A percentile compares a stretch with the other conserved stretches of the same genome.
These are phyloP conservation scores for Eupeodes latifasciatus DNA, from an alignment of 2,888 invertebrate species.

Conservation along the genomic window DNA sequence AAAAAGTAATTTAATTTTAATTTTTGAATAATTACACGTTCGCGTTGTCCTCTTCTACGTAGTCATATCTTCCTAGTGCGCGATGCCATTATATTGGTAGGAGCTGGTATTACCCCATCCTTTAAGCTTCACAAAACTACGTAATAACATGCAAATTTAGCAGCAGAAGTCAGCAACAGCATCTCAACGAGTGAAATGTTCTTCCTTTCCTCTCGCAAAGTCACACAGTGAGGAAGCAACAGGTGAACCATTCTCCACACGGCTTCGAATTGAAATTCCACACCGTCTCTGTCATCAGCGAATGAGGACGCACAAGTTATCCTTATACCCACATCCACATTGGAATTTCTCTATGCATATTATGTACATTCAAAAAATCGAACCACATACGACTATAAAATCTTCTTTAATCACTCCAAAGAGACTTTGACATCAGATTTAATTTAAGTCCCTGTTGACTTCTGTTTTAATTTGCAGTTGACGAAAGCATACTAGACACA, in stretches of 20 bases:
- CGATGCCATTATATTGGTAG: constrained; percentile 2
- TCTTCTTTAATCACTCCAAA: constrained; percentile 53
- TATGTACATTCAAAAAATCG: constrained; percentile 42
- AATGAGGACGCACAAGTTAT: constrained; percentile 51
- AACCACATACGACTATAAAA: constrained; percentile 50
- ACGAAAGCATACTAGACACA: neutral
- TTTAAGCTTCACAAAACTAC: constrained; percentile 24
- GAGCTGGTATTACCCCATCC: neutral
- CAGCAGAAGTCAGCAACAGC: constrained; percentile 48
- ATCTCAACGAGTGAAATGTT: constrained; percentile 34
- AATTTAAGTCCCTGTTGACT: constrained; percentile 27
- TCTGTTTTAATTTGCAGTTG: constrained; percentile 2
- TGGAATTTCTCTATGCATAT: constrained; percentile 67
- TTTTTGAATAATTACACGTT: constrained; percentile 75
- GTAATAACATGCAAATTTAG: constrained; percentile 73
- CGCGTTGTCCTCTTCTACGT: constrained; percentile 31
- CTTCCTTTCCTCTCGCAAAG: neutral
- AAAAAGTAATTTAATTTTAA: constrained; percentile 75
- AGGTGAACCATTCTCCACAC: constrained; percentile 53
- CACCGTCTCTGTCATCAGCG: constrained; percentile 42
- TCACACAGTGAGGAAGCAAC: constrained; percentile 50
- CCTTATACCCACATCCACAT: constrained; percentile 30
- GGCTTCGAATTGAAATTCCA: constrained; percentile 58
- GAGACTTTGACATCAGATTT: constrained; percentile 48
- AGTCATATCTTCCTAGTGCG: neutral